A percentile compares a stretch with the other conserved stretches of the same genome.
Conservation (phyloP, 2,797 vertebrate genomes). For the Distichodus sexfasciatus region DNA sequence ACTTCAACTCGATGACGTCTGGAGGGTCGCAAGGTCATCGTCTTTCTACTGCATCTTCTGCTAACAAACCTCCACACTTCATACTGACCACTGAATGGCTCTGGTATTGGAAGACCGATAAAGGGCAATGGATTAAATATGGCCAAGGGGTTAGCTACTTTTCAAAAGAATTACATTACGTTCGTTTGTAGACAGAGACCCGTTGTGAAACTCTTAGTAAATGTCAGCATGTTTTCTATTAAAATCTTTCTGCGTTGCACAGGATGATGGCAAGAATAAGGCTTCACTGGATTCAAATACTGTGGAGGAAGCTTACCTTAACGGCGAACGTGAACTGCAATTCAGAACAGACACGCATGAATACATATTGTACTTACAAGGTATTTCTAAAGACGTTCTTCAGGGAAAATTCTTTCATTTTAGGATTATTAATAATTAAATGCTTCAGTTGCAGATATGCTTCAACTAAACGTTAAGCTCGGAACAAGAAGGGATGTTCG, state of each 20-base stretch:
- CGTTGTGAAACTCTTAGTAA: background rate
- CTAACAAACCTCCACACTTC: conserved; percentile 81
- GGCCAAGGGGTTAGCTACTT: conserved; percentile 74
- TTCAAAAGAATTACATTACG: too few relatives aligned
- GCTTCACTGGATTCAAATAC: background rate
- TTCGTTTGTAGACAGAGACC: background rate
- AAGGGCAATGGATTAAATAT: conserved; percentile 81
- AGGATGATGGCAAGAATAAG: background rate
- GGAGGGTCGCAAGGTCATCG: conserved; percentile 71
- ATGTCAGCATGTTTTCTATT: background rate
- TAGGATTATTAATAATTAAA: background rate
- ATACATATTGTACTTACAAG: background rate
- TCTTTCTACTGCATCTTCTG: conserved; percentile 85
- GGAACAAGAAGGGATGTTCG: background rate
- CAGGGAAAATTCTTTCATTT: background rate
- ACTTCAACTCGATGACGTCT: conserved; percentile 78
- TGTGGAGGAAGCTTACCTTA: background rate
- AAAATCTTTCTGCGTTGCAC: background rate
- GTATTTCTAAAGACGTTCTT: background rate
- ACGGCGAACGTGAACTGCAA: background rate
- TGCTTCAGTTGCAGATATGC: background rate
- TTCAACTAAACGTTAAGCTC: background rate
- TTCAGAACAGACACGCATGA: background rate
- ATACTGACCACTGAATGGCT: conserved; percentile 90
- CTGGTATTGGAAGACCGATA: conserved; percentile 89